Evolutionary conservation across 92 coral and sea anemone species (phyloP).

Genomic region (Epizoanthus rinbou): DNA sequence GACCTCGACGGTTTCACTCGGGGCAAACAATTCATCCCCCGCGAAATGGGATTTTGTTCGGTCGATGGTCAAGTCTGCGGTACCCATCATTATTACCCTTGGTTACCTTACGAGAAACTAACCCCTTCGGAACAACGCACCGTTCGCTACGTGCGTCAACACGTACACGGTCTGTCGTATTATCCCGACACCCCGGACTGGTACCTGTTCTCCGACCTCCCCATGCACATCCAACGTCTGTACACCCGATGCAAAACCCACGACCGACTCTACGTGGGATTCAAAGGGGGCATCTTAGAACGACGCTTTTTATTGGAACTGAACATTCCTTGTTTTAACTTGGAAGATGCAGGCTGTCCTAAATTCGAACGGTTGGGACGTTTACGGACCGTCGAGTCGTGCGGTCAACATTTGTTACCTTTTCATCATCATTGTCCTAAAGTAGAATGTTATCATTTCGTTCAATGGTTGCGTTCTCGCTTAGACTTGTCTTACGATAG

Average conservation of each 20-base stretch:
- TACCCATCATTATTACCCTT: constrained; percentile 2
- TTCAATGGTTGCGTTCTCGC: background rate
- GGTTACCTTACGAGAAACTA: background rate
- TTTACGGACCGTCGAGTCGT: background rate
- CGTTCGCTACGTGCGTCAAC: background rate
- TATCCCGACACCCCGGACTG: background rate
- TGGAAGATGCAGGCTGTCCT: constrained; percentile 14
- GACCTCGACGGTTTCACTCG: constrained; percentile 2
- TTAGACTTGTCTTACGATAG: background rate
- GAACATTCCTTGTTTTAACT: constrained; percentile 14
- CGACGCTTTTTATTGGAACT: background rate
- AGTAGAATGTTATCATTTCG: constrained; percentile 16
- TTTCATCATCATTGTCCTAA: constrained; percentile 6
- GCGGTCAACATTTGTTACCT: background rate
- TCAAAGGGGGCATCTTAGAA: constrained; percentile 15
- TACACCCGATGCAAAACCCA: background rate
- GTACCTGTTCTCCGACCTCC: background rate
- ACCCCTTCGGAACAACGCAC: background rate
- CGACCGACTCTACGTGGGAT: background rate
- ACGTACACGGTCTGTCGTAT: constrained; percentile 9
- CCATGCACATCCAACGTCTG: background rate
- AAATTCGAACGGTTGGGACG: background rate
- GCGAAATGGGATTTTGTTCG: constrained; percentile 13
- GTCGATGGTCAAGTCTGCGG: background rate
- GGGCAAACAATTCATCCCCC: background rate